Evolutionary conservation across 92 coral and sea anemone genomes (phyloP), one percentile per base, ranked within the genome.

Genomic region (Muricea muricata): DNA sequence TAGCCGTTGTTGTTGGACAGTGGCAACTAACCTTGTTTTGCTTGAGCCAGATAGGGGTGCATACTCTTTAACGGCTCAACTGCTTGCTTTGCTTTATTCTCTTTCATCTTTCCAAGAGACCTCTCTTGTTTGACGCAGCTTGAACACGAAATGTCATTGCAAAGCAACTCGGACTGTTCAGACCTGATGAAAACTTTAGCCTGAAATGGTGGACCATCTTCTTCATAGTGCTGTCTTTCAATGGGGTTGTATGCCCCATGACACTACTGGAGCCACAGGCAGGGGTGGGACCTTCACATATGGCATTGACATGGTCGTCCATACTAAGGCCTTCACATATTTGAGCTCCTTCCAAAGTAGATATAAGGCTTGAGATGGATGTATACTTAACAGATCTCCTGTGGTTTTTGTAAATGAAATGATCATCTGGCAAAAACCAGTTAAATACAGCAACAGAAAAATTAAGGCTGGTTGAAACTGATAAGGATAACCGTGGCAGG

Each of bases 351-450:
- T 55, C 65, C 65, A 55, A 25, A 18, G 21, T 25, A 28, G 45
- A 1, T 25, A 68, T 28, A 1, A 28, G 1, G 75, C 45, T 68
- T 1, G 45, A 68, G 25, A 32, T 28, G 5, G 70, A 25, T 24
- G 55, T 72, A 20, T 10, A 72, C 26, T 39, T 34, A 4, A 72
- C 3, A 5, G 78, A 72, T 21, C 55, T 45, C 57, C 41, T n/a
- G 55, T n/a, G 28, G 3, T 35, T 6, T 6, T 0, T 10, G 30
- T 72, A 72, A 0, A 72, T 21, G 41, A 20, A 20, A 40, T 72
- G 78, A 30, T 18, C 33, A 72, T 72, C 78, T 34, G 54, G 46
- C 7, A 72, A 28, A 34, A 72, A 72, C 78, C 78, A 72, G 55
- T 39, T 72, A 33, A 39, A 72, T 10, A 72, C 54, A 34, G 55